Conservation (phyloP, 1,140 invertebrate species). For the Drosophila arizonae region DNA sequence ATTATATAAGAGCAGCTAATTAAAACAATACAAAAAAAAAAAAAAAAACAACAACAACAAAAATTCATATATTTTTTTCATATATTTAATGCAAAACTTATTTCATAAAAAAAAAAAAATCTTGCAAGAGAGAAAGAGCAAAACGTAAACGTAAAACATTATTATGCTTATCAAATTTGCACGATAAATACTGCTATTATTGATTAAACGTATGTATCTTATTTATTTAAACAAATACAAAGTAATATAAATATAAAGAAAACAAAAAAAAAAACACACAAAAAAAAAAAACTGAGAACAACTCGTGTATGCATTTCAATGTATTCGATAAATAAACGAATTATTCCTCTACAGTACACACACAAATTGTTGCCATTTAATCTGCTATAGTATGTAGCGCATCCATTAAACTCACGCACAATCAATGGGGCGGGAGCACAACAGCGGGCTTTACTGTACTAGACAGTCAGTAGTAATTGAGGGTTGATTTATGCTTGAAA, state of each 20-base stretch:
- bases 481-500: constrained; percentile 6
- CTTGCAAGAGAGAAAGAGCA: constrained; percentile 63
- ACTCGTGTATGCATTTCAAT: constrained; percentile 83
- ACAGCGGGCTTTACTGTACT: not conserved
- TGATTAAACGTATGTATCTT: constrained; percentile 82
- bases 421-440: not conserved
- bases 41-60: constrained; percentile 52
- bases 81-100: constrained; percentile 75
- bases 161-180: constrained; percentile 82
- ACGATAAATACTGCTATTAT: constrained; percentile 83
- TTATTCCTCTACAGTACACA: constrained; percentile 80
- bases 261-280: constrained; percentile 51
- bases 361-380: constrained; percentile 37
- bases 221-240: constrained; percentile 83
- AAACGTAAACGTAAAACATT: constrained; percentile 70
- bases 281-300: constrained; percentile 67
- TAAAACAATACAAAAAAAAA: constrained; percentile 53
- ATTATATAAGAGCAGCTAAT: constrained; percentile 67
- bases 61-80: constrained; percentile 79
- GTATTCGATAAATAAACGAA: constrained; percentile 83
- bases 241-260: constrained; percentile 72
- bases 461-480: not conserved
- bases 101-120: constrained; percentile 69
- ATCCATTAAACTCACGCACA: not conserved
- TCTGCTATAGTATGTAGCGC: not conserved